Base-by-base conservation (phyloP, 1,140 invertebrate species). In the Pteromalus puparum region DNA sequence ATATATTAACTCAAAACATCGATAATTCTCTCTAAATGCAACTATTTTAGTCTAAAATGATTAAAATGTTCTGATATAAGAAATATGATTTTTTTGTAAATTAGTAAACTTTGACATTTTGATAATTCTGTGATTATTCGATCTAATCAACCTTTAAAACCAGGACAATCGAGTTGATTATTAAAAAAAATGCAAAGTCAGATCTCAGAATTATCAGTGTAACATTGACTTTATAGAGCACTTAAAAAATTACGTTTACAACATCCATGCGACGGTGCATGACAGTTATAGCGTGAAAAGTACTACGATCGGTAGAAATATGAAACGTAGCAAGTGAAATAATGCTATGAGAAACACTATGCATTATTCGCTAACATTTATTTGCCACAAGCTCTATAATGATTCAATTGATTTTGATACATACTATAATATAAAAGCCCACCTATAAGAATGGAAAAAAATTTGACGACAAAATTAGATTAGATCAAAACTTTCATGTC, bases 381-480 rank as follows among this genome's bases (percentile, higher is more conserved):
- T 81, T 87, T 88, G 87, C 86, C 80, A 88, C 78, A 90, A 90
- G 89, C 89, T 86, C 81, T 87, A 87, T 82, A 79, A 84, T 85
- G 67, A 89, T 89, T 89, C 84, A 90, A 90, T 85, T 89, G 86
- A 87, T 88, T 88, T 77, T 86, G 81, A 90, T 90, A 90, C 89
- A 91, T 90, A 90, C 88, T 90, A 90, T 90, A 89, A 87, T 89
- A 85, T 85, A 81, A 88, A 89, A 88, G 89, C 86, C 90, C 89
- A 91, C 89, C 89, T 90, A 91, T 83, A 89, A 90, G 87, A 86
- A 87, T 89, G 74, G 67, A 87, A 87, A 75, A 87, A 84, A 87
- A 21, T 61, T 61, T 61, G 53, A 61, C 53, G 18, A 61, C 21
- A 48, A 61, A 61, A 61, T 61, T 61, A 61, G 53, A 21, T 61